These are phyloP conservation scores for Natator depressus DNA, from an alignment of 2,113 vertebrate genomes.

Conservation along the genomic window DNA sequence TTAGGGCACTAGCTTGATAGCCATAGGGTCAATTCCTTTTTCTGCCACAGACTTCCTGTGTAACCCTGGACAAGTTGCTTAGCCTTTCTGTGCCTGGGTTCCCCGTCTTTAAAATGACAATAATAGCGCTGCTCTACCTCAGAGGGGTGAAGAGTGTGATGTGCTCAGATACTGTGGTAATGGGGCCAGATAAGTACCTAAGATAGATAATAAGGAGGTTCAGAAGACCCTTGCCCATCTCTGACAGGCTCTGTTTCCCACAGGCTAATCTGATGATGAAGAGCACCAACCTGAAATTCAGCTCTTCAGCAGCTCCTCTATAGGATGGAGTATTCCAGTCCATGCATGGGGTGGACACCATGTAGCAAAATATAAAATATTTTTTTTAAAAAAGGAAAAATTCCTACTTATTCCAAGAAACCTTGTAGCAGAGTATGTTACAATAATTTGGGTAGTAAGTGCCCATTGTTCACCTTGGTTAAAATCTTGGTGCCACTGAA, in stretches of 20 bases:
- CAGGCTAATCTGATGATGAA: background rate
- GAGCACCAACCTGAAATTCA: background rate
- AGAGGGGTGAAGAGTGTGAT: background rate
- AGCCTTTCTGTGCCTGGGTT: background rate
- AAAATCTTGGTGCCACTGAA: background rate
- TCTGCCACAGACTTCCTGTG: background rate
- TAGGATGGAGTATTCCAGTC: background rate
- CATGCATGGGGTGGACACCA: background rate
- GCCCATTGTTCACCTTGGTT: background rate
- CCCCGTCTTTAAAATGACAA: background rate
- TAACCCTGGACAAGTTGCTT: background rate
- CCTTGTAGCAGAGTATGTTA: background rate
- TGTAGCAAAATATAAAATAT: background rate
- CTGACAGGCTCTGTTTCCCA: background rate
- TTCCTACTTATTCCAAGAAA: background rate
- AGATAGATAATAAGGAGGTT: background rate
- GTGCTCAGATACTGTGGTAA: background rate
- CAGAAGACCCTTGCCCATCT: background rate
- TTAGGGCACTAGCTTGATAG: background rate
- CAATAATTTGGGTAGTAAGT: background rate
- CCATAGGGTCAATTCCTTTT: background rate
- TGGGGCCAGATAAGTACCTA: background rate
- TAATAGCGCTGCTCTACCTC: background rate
- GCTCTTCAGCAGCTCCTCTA: background rate
- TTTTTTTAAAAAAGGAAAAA: background rate